Conservation (phyloP, 2,797 vertebrate species). For the Neosalanx taihuensis region DNA sequence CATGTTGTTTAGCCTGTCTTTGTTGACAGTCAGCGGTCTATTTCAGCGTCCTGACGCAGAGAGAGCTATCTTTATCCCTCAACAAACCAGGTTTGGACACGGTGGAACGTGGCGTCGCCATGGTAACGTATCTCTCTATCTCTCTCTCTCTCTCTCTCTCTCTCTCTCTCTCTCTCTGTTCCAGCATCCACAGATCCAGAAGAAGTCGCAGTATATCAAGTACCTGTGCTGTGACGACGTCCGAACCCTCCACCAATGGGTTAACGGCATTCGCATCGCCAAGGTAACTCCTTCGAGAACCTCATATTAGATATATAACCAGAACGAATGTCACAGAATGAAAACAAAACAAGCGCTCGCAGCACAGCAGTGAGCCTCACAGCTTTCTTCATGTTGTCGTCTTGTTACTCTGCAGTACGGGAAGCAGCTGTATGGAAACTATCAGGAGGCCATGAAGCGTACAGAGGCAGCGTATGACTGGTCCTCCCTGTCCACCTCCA, state of each 20-base stretch:
- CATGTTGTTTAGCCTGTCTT: not conserved
- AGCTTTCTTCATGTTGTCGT: not conserved
- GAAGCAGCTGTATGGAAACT: conserved; percentile 92
- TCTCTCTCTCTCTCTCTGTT: not conserved
- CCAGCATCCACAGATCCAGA: conserved; percentile 98
- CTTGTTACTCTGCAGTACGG: conserved; percentile 80
- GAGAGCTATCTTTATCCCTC: not conserved
- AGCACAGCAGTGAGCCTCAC: too few species aligned
- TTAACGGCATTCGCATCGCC: conserved; percentile 94
- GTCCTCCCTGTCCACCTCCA: conserved; percentile 95
- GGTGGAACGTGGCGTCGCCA: not conserved
- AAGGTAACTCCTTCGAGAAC: conserved; percentile 73
- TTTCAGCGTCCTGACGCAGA: not conserved
- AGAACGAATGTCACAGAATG: too few species aligned
- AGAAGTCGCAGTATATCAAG: conserved; percentile 98
- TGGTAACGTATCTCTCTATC: not conserved
- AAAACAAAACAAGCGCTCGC: too few species aligned
- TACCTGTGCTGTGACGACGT: conserved; percentile 97
- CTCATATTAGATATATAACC: not conserved
- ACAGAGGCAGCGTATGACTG: conserved; percentile 95
- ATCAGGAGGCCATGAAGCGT: conserved; percentile 96
- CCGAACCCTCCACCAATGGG: conserved; percentile 96
- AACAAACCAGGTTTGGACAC: not conserved
- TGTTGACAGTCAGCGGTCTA: not conserved
- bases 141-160: not conserved